Conservation (phyloP, 1,140 invertebrate genomes). For the Drosophila leontia region DNA sequence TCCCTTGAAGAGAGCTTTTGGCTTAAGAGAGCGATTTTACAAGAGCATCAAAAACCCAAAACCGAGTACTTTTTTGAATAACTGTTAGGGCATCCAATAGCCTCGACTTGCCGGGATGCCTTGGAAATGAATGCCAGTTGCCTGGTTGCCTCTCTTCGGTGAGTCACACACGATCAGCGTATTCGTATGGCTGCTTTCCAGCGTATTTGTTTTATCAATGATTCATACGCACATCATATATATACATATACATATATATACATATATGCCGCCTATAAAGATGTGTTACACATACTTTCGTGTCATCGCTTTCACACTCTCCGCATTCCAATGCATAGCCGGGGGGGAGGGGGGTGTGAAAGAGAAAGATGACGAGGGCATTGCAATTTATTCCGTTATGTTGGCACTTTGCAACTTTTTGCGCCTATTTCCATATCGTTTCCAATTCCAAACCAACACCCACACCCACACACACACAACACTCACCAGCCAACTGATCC, state of each 20-base stretch:
- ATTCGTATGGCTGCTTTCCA: slow-evolving; percentile 71
- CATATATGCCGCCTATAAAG: slow-evolving; percentile 58
- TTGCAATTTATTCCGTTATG: slow-evolving; percentile 39
- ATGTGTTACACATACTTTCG: slow-evolving; percentile 56
- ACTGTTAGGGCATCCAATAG: slow-evolving; percentile 13
- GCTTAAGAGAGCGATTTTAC: no score
- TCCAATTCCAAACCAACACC: slow-evolving; percentile 44
- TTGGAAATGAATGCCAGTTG: not conserved
- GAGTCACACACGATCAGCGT: slow-evolving; percentile 58
- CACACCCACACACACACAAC: slow-evolving; percentile 81
- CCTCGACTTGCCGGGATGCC: not conserved
- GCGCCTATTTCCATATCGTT: slow-evolving; percentile 37
- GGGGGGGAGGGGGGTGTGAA: slow-evolving; percentile 2
- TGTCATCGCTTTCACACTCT: slow-evolving; percentile 39
- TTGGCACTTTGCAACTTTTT: slow-evolving; percentile 64
- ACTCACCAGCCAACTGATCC: slow-evolving; percentile 95
- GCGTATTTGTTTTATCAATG: slow-evolving; percentile 77
- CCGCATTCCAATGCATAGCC: slow-evolving; percentile 23
- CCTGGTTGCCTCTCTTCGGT: slow-evolving; percentile 11
- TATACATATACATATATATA: slow-evolving; percentile 43
- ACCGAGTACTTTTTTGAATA: no score
- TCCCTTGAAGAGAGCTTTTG: no score
- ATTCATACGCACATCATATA: slow-evolving; percentile 67
- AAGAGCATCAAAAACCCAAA: no score
- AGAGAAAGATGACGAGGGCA: slow-evolving; percentile 63